These are phyloP conservation scores for Stichodactyla mertensii DNA, from an alignment of 64 coral and sea anemone genomes.

Conservation along the genomic window DNA sequence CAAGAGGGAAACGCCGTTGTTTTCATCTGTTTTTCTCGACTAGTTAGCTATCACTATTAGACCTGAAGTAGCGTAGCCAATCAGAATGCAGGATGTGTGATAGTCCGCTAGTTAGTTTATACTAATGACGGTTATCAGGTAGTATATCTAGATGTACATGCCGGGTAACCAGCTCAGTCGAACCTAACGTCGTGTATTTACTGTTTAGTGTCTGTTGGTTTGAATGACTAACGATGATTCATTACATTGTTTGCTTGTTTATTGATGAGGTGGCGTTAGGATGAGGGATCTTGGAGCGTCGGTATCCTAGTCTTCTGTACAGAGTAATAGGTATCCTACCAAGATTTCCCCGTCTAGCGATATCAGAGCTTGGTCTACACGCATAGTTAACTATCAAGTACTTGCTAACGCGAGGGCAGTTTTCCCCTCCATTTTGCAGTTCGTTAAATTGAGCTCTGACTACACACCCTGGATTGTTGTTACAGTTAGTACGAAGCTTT, in stretches of 20 bases:
- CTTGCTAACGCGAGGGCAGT: conserved; percentile 71
- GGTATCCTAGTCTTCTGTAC: conserved; percentile 37
- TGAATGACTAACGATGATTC: neutral
- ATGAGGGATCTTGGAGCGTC: conserved; percentile 37
- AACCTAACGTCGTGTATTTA: neutral
- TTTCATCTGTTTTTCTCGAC: too few relatives aligned
- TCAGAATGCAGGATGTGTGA: too few relatives aligned
- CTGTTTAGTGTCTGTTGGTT: neutral
- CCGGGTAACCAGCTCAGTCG: too few relatives aligned
- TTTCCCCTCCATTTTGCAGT: conserved; percentile 87
- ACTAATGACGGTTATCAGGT: too few relatives aligned
- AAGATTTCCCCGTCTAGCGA: conserved; percentile 70
- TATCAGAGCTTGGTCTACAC: conserved; percentile 55
- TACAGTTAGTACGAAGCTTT: conserved; percentile 72
- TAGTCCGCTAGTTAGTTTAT: too few relatives aligned
- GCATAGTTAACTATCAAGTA: conserved; percentile 75
- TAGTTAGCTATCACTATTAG: too few relatives aligned
- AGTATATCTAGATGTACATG: too few relatives aligned
- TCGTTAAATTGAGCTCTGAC: conserved; percentile 59
- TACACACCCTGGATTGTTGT: conserved; percentile 68
- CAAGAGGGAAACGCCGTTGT: too few relatives aligned
- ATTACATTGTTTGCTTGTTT: neutral
- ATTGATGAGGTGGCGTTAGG: neutral
- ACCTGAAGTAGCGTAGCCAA: too few relatives aligned
- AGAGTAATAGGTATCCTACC: conserved; percentile 77